Evolutionary conservation across 2,797 vertebrate genomes (phyloP), one percentile per base, ranked within the genome.

Genomic region (Karalla daura): DNA sequence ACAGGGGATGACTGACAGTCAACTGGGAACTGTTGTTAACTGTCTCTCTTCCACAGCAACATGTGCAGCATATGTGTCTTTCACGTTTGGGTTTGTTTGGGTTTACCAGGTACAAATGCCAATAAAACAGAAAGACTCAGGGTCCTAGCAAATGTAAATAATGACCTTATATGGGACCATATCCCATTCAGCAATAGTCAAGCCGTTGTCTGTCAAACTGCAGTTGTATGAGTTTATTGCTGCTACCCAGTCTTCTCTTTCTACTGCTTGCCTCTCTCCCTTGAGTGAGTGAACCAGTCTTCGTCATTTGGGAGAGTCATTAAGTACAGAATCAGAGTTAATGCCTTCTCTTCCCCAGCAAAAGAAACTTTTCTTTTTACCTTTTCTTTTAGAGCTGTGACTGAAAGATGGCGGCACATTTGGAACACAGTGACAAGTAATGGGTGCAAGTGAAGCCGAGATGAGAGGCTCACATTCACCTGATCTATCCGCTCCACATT

Each of bases 221-320:
- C 58, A 71, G 70, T 65, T 81, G 18, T 43, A 53, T 20, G 51
- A 76, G 70, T 30, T 61, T 58, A 52, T 51, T 70, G 53, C 72
- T 75, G 32, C 18, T 41, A 2, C n/a, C 10, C 51, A 39, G 18
- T 37, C 21, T 7, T 12, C 20, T 3, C 14, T 62, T 50, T 64
- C 50, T 62, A 59, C 72, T 79, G 79, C 56, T 59, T 6, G 32
- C 69, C 67, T 66, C 40, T 20, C 25, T 81, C 63, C 54, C 70
- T 33, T 33, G 59, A 85, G 70, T 76, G 67, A 40, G 43, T 30
- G 62, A 76, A 41, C 58, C 74, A 70, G 75, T 60, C 53, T 60
- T 36, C 69, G 81, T 79, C 84, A 69, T 84, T 82, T 69, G 64
- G 72, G 80, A 78, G 47, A 78, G 55, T 81, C 78, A 81, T 86